Base-by-base conservation (phyloP, 2,888 invertebrate genomes). In the Phrixothrix hirtus region DNA sequence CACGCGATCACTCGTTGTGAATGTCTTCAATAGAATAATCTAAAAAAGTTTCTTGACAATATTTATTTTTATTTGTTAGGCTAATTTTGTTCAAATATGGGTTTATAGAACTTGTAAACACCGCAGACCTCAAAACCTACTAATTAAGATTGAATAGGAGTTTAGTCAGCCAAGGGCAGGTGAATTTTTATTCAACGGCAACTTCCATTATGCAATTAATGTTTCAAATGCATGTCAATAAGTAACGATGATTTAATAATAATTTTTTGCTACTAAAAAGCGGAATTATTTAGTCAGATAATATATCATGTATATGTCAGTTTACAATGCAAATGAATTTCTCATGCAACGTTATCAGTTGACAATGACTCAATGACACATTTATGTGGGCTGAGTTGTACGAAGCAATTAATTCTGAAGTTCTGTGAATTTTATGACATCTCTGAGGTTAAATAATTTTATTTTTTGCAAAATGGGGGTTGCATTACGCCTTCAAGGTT, bases 331-430 rank as follows among this genome's bases (percentile, higher is more conserved):
- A 42, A 54, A 43, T 54, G 17, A 38, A 49, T 42, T 41, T 34
- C 36, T 38, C 38, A 30, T 47, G 47, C 47, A 47, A 47, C 46
- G 21, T 39, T 43, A 46, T 59, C 29, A 42, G 29, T 55, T 62
- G 62, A 63, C 63, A 63, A 53, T 63, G 59, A 61, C 62, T 62
- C 59, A 60, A 49, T 63, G 59, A 63, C 63, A 63, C 55, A 62
- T 57, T 61, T 55, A 57, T 60, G 53, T 48, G 48, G 55, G 58
- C 35, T 46, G 25, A 21, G 30, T 14, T 31, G 25, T 32, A 35
- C 25, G 30, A 21, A 21, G 21, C 7, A 29, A 41, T 41, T 41
- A 41, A 29, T 29, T 21, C 21, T 21, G 4, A 21, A 21, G 21
- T 21, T 5, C 21, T 7, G 21, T 7, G 21, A 21, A 21, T 21